Conservation (phyloP, 2,113 vertebrate species). For the Microtus montanus region DNA sequence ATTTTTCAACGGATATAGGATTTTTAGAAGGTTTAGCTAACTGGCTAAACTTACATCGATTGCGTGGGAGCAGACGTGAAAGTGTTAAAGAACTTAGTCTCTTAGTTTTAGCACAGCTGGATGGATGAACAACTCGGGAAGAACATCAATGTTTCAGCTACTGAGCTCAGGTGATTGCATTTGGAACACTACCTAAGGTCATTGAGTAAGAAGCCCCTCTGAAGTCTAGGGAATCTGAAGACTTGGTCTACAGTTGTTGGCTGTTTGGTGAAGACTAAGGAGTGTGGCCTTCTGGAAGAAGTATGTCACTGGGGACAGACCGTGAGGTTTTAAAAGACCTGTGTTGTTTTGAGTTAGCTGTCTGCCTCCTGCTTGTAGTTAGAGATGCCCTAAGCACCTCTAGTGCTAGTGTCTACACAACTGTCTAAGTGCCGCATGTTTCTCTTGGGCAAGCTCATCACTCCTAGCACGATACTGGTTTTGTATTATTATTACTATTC, state of each 20-base stretch:
- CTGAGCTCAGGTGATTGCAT: neutral
- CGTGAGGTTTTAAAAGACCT: neutral
- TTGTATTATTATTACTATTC: neutral
- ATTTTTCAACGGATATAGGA: neutral
- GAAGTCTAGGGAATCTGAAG: neutral
- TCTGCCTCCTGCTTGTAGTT: neutral
- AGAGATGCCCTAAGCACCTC: neutral
- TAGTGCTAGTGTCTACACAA: neutral
- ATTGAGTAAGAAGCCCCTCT: neutral
- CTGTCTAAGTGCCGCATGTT: neutral
- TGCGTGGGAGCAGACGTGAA: neutral
- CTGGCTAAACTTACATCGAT: constrained; percentile 15
- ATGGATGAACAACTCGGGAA: neutral
- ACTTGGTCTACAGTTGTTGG: neutral
- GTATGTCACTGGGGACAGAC: neutral
- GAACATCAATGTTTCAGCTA: neutral
- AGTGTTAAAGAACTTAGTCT: neutral
- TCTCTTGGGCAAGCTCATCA: neutral
- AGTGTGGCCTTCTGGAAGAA: neutral
- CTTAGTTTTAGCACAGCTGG: neutral
- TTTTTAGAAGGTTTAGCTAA: neutral
- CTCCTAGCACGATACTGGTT: neutral
- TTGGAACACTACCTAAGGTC: neutral
- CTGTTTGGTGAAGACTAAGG: neutral
- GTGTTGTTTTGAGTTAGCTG: neutral